These are phyloP conservation scores for Trematocara unimaculatum DNA, from an alignment of 2,113 vertebrate genomes.

Conservation along the genomic window DNA sequence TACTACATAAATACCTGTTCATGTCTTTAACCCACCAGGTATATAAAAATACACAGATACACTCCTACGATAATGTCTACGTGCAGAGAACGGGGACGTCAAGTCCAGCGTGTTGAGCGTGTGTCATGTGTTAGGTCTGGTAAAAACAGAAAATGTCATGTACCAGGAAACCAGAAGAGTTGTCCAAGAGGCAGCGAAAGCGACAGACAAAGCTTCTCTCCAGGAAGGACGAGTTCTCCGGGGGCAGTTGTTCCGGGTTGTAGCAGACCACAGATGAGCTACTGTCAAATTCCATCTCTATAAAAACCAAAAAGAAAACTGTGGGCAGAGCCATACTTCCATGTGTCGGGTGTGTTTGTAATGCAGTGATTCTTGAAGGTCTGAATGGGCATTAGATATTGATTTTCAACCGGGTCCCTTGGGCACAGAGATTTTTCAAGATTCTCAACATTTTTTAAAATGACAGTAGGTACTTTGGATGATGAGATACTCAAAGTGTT, in stretches of 20 bases:
- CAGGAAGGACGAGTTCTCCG: conserved; percentile 87
- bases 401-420: background rate
- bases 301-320: background rate
- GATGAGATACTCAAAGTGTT: background rate
- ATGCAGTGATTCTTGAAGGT: background rate
- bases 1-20: background rate
- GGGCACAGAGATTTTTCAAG: background rate
- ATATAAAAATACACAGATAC: background rate
- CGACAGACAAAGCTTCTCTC: conserved; percentile 89
- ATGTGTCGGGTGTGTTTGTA: background rate
- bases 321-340: background rate
- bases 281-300: conserved; percentile 54
- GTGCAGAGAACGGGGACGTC: background rate
- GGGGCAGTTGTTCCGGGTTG: conserved; percentile 83
- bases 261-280: conserved; percentile 68
- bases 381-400: background rate
- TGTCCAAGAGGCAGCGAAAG: conserved; percentile 90
- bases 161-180: conserved; percentile 94
- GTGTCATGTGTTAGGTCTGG: background rate
- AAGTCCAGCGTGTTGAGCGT: background rate
- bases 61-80: background rate
- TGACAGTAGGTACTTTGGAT: background rate
- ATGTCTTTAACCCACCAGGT: background rate
- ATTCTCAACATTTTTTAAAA: background rate
- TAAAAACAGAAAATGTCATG: background rate